A percentile compares a stretch with the other conserved stretches of the same genome.
Evolutionary conservation across 2,113 vertebrate species (phyloP).

Genomic region (Mystacornis crossleyi): DNA sequence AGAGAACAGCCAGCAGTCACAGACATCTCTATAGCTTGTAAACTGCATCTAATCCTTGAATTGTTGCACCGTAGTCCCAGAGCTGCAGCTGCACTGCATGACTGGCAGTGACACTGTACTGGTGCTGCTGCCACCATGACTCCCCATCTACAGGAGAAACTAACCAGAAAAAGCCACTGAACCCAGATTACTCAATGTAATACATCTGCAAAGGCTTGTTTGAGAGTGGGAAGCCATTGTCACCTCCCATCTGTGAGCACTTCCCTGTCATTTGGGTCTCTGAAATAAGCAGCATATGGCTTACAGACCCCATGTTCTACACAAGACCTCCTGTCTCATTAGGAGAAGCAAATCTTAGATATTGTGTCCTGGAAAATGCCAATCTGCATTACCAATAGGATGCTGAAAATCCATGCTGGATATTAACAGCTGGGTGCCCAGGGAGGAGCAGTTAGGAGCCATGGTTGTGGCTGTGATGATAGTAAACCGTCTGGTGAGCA

Average conservation of each 20-base stretch:
- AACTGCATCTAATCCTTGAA: background rate
- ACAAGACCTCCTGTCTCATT: background rate
- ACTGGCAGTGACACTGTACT: background rate
- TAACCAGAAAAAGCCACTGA: background rate
- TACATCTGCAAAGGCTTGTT: background rate
- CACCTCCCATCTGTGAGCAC: background rate
- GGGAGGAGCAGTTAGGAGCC: background rate
- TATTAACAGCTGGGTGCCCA: background rate
- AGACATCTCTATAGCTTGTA: background rate
- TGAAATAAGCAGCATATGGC: background rate
- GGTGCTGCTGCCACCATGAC: background rate
- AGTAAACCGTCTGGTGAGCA: background rate
- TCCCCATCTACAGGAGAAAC: background rate
- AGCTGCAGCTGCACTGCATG: background rate
- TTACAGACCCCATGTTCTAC: background rate
- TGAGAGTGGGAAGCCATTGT: background rate
- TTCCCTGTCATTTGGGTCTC: background rate
- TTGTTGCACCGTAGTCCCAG: too few relatives aligned
- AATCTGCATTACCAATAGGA: background rate
- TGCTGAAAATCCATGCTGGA: background rate
- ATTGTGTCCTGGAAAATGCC: background rate
- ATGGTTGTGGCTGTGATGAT: background rate
- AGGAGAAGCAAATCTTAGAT: background rate
- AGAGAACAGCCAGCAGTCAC: background rate
- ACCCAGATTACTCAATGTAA: background rate